phyloP scores from a whole-genome alignment of 2,113 vertebrate genomes.

The Periophthalmus modestus region DNA sequence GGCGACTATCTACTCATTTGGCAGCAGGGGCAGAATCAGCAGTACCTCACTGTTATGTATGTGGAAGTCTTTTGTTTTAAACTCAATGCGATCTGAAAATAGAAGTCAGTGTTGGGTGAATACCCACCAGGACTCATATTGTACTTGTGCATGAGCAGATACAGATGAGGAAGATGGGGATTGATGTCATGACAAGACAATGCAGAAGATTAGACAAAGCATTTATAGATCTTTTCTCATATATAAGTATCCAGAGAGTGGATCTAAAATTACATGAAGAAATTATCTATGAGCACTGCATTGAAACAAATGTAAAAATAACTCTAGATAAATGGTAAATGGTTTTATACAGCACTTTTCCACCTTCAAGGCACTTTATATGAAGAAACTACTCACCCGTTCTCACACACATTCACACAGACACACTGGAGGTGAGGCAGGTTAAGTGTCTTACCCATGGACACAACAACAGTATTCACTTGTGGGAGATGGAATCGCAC shows the following conservation, averaged over 20 bases:
- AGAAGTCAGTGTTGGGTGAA: conserved; percentile 25
- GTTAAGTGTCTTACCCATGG: too few species aligned
- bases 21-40: conserved; percentile 56
- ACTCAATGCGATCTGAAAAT: conserved; percentile 25
- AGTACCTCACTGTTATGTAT: conserved; percentile 38
- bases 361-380: too few species aligned
- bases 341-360: too few species aligned
- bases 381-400: too few species aligned
- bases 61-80: conserved; percentile 35
- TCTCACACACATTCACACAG: too few species aligned
- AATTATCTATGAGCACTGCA: not conserved
- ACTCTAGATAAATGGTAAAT: too few species aligned
- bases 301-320: not conserved
- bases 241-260: not conserved
- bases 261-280: not conserved
- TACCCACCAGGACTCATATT: conserved; percentile 10
- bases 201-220: conserved; percentile 2
- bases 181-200: conserved; percentile 31
- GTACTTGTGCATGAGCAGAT: conserved; percentile 17
- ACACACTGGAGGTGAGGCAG: too few species aligned
- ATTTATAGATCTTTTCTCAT: not conserved
- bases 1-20: not conserved
- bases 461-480: too few species aligned
- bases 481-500: too few species aligned
- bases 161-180: conserved; percentile 21